These are phyloP conservation scores for Entelurus aequoreus DNA, from an alignment of 2,113 vertebrate species.

Conservation along the genomic window DNA sequence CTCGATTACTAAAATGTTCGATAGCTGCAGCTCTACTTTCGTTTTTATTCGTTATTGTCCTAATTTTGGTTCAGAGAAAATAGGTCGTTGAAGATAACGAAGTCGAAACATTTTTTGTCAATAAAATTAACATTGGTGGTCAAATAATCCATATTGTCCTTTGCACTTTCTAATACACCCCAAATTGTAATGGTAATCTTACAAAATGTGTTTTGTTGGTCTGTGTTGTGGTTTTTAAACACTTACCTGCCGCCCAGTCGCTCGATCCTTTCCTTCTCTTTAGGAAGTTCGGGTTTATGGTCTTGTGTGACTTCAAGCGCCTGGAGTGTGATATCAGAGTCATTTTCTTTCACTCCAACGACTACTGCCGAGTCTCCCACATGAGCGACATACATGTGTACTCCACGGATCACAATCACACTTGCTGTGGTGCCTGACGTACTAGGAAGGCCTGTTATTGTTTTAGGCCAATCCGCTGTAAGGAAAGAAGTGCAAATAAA, in stretches of 20 bases:
- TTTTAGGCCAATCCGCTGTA: slow-evolving; percentile 95
- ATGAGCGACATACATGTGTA: slow-evolving; percentile 92
- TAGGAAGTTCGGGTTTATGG: slow-evolving; percentile 95
- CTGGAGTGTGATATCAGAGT: slow-evolving; percentile 81
- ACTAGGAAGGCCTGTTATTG: slow-evolving; percentile 92
- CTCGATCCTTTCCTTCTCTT: slow-evolving; percentile 93
- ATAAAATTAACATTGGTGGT: too few species aligned
- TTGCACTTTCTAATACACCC: too few species aligned
- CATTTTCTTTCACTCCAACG: slow-evolving; percentile 85
- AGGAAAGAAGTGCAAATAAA: not conserved
- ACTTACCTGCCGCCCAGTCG: slow-evolving; percentile 92
- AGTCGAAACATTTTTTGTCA: too few species aligned
- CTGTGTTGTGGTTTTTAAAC: not conserved
- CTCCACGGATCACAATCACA: slow-evolving; percentile 89
- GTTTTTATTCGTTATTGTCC: too few species aligned
- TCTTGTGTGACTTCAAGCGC: slow-evolving; percentile 96
- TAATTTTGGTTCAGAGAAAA: too few species aligned
- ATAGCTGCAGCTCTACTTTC: too few species aligned
- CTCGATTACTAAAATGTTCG: too few species aligned
- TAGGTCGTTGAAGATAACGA: too few species aligned
- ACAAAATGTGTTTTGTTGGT: not conserved
- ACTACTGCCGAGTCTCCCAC: slow-evolving; percentile 96
- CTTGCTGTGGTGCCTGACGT: slow-evolving; percentile 96
- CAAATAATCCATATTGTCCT: too few species aligned
- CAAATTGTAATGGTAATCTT: not conserved